These are phyloP conservation scores for Dryadula phaetusa DNA, from an alignment of 2,888 invertebrate species.

Conservation along the genomic window DNA sequence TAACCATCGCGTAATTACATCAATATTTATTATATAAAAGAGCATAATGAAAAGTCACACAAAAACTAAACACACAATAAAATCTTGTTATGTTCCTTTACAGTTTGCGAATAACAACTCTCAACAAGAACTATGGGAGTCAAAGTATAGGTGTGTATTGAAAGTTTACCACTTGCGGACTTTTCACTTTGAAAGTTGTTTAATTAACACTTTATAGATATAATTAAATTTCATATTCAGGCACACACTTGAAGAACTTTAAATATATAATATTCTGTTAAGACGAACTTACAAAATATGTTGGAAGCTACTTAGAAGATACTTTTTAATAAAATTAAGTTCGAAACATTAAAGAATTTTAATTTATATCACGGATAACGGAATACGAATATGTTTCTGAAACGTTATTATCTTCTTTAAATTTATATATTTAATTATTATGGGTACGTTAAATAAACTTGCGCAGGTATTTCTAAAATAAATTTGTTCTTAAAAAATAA, in stretches of 20 bases:
- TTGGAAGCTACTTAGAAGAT: neutral
- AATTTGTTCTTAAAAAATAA: too few species aligned
- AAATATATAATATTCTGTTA: conserved; percentile 9
- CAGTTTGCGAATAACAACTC: conserved; percentile 13
- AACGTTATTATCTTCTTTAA: too few species aligned
- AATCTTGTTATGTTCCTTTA: neutral
- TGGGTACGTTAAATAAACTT: too few species aligned
- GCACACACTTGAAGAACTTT: conserved; percentile 14
- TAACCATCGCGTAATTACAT: too few species aligned
- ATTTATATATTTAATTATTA: too few species aligned
- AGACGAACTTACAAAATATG: neutral
- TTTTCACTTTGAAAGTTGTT: conserved; percentile 27
- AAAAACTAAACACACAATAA: neutral
- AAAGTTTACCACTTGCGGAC: conserved; percentile 21
- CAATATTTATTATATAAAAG: too few species aligned
- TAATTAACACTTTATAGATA: conserved; percentile 24
- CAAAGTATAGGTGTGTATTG: conserved; percentile 19
- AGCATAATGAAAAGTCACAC: too few species aligned
- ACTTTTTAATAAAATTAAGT: neutral
- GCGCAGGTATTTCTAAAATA: too few species aligned
- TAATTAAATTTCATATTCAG: conserved; percentile 19
- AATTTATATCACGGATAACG: neutral
- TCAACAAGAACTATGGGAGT: conserved; percentile 7
- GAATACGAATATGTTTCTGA: too few species aligned
- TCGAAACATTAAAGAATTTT: neutral